These are phyloP conservation scores for Distichodus sexfasciatus DNA, from an alignment of 2,797 vertebrate genomes.

Conservation along the genomic window DNA sequence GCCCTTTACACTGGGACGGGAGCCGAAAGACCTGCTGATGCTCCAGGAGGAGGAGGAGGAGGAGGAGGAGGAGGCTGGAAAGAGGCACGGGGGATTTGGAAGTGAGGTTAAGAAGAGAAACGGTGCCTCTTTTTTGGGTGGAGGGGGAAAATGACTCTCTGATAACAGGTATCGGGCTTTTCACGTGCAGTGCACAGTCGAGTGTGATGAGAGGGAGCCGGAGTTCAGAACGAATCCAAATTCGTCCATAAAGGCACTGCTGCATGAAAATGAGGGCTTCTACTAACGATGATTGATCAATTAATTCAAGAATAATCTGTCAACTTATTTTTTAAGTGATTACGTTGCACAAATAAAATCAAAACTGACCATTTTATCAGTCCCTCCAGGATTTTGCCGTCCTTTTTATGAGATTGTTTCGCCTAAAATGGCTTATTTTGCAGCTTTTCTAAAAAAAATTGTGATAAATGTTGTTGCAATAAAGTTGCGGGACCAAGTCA, in stretches of 20 bases:
- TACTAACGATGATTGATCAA: too few species aligned
- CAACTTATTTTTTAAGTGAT: too few species aligned
- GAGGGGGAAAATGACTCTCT: neutral
- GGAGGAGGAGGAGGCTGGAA: neutral
- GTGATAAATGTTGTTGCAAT: too few species aligned
- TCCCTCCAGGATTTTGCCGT: too few species aligned
- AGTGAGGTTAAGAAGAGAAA: slow-evolving; percentile 3
- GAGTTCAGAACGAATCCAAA: neutral
- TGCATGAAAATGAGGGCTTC: slow-evolving; percentile 23
- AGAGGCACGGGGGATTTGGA: neutral
- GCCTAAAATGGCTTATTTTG: too few species aligned
- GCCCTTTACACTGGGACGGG: slow-evolving; percentile 21
- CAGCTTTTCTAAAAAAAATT: too few species aligned
- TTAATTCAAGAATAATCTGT: too few species aligned
- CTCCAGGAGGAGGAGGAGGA: too few species aligned
- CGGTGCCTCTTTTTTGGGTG: neutral
- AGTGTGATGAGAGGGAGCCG: neutral
- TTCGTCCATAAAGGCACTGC: slow-evolving; percentile 26
- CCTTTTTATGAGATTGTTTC: too few species aligned
- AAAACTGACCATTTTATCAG: too few species aligned
- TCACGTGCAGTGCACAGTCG: neutral
- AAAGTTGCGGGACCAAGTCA: too few species aligned
- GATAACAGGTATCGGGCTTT: neutral
- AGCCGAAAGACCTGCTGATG: neutral
- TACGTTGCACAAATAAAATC: too few species aligned